Conservation (phyloP, 2,888 invertebrate genomes). For the Trissoscelio sp. region DNA sequence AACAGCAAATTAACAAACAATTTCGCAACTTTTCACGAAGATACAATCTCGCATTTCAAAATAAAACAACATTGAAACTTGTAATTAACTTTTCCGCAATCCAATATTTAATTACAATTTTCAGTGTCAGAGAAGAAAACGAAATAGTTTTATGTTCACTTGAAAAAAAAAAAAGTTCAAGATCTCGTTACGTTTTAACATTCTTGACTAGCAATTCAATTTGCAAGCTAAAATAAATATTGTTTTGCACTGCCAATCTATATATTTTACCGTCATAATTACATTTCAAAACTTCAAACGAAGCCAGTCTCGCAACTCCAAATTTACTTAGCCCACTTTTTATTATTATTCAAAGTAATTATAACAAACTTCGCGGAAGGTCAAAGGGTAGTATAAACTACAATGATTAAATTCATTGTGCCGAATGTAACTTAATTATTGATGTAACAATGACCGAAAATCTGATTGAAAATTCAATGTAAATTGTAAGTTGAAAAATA, state of each 20-base stretch:
- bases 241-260: not conserved
- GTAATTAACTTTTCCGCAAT: conserved; percentile 18
- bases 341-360: conserved; percentile 3
- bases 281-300: not conserved
- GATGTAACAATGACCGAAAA: not conserved
- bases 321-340: conserved; percentile 14
- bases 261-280: conserved; percentile 1
- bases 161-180: not conserved
- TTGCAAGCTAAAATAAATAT: conserved; percentile 18
- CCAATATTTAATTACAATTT: conserved; percentile 15
- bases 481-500: too few relatives aligned
- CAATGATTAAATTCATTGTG: not conserved
- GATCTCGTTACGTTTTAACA: conserved; percentile 11
- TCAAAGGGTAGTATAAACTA: not conserved
- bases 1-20: too few relatives aligned
- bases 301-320: not conserved
- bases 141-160: not conserved
- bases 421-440: not conserved
- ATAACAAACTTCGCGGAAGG: not conserved
- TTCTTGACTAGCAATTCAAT: conserved; percentile 19
- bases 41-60: not conserved
- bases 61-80: conserved; percentile 16
- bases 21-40: too few relatives aligned
- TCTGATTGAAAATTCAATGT: not conserved
- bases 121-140: not conserved